Evolutionary conservation across 2,113 vertebrate species (phyloP).

Genomic region (Hippocampus guttulatus): DNA sequence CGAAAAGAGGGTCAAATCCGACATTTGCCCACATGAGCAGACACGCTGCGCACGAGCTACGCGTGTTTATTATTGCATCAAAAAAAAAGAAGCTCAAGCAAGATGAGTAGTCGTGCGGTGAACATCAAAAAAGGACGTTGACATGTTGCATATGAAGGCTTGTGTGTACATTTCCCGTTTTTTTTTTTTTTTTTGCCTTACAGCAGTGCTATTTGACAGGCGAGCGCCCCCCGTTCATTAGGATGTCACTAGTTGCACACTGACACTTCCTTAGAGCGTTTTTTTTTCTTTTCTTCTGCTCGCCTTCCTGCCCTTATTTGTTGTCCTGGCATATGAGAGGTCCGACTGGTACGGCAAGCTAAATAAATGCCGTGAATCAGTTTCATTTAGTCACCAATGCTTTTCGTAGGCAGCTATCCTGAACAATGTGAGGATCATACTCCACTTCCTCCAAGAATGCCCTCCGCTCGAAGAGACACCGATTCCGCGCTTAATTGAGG

Average conservation of each 20-base stretch:
- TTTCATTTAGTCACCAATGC: not conserved
- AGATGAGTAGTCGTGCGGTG: not conserved
- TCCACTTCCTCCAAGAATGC: not conserved
- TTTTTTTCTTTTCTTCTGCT: not conserved
- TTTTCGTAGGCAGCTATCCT: not conserved
- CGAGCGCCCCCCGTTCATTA: not conserved
- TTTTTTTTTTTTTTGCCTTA: not conserved
- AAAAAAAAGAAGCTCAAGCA: not conserved
- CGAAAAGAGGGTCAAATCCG: not conserved
- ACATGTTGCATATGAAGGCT: not conserved
- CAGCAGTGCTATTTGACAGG: slow-evolving; percentile 1
- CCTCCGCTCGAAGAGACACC: not conserved
- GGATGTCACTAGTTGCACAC: slow-evolving; percentile 15
- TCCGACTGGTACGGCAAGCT: not conserved
- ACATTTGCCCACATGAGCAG: not conserved
- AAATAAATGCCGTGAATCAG: slow-evolving; percentile 10
- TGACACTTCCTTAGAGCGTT: slow-evolving; percentile 14
- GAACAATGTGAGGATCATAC: not conserved
- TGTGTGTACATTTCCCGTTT: not conserved
- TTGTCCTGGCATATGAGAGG: not conserved
- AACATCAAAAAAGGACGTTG: not conserved
- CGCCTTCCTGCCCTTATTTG: slow-evolving; percentile 3
- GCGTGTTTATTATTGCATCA: not conserved
- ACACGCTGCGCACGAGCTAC: not conserved
- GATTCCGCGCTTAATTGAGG: not conserved